Evolutionary conservation across 2,113 vertebrate genomes (phyloP).

Genomic region (Phalacrocorax aristotelis): DNA sequence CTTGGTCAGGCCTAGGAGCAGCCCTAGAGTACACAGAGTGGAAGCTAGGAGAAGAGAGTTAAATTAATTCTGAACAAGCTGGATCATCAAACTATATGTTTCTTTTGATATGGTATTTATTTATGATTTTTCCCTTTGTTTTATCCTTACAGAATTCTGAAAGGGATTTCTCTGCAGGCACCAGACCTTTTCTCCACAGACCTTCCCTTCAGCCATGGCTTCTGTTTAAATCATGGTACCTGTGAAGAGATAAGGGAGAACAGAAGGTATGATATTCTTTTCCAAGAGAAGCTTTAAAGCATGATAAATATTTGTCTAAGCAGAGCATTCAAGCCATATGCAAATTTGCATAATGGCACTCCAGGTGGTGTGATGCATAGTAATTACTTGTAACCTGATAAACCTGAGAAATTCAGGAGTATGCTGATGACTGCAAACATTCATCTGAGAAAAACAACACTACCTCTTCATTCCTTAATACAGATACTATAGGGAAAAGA

Average conservation of each 20-base stretch:
- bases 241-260: background rate
- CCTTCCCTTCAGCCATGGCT: background rate
- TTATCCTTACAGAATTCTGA: background rate
- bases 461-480: background rate
- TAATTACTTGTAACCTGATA: constrained; percentile 60
- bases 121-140: background rate
- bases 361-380: constrained; percentile 54
- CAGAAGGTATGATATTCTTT: constrained; percentile 56
- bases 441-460: background rate
- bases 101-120: background rate
- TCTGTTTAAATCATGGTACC: constrained; percentile 20
- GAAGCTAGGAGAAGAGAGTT: background rate
- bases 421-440: background rate
- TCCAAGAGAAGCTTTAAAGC: constrained; percentile 57
- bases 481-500: background rate
- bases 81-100: background rate
- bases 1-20: background rate
- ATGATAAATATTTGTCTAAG: constrained; percentile 78
- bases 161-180: background rate
- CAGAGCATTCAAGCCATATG: constrained; percentile 57
- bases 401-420: constrained; percentile 33
- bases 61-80: background rate
- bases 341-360: constrained; percentile 73
- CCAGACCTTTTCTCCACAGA: background rate
- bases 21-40: too few relatives aligned